Percentiles rank a stretch among this genome's conserved stretches.
Conservation (phyloP, 2,888 invertebrate species). For the Tetanocera ferruginea region DNA sequence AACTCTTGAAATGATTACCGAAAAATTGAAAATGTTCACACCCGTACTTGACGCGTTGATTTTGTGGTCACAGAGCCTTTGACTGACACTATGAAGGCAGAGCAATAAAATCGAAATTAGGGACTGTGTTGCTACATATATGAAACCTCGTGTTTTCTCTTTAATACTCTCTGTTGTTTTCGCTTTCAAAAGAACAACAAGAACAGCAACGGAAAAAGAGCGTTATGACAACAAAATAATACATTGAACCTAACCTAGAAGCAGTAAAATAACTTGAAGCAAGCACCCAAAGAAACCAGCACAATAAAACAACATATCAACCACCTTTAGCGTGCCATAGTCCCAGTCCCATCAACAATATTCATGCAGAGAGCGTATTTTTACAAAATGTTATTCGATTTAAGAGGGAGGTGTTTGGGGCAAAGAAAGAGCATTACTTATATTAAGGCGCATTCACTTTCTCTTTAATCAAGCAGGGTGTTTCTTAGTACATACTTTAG, state of each 20-base stretch:
- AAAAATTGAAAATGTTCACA: constrained; percentile 3
- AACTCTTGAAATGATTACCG: constrained; percentile 1
- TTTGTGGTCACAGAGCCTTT: constrained; percentile 9
- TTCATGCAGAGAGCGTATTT: background rate
- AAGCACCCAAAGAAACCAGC: background rate
- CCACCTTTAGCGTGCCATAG: constrained; percentile 5
- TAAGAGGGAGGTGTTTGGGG: no score
- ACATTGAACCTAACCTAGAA: constrained; percentile 20
- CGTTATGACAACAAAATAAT: constrained; percentile 10
- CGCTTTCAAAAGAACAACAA: background rate
- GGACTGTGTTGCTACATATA: constrained; percentile 7
- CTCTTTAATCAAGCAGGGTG: background rate
- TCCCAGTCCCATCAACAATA: background rate
- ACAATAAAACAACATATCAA: background rate
- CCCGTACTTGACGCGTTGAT: background rate
- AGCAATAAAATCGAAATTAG: constrained; percentile 7
- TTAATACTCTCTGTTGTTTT: constrained; percentile 14
- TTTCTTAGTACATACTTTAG: background rate
- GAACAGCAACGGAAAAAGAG: background rate
- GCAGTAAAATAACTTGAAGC: background rate
- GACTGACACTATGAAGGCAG: constrained; percentile 15
- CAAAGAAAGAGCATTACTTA: no score
- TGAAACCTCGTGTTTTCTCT: constrained; percentile 18
- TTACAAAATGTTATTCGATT: background rate
- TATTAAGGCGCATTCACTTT: background rate